Evolutionary conservation across 2,113 vertebrate species (phyloP), one percentile per base, ranked within the genome.

Genomic region (Brevimyrus niger): DNA sequence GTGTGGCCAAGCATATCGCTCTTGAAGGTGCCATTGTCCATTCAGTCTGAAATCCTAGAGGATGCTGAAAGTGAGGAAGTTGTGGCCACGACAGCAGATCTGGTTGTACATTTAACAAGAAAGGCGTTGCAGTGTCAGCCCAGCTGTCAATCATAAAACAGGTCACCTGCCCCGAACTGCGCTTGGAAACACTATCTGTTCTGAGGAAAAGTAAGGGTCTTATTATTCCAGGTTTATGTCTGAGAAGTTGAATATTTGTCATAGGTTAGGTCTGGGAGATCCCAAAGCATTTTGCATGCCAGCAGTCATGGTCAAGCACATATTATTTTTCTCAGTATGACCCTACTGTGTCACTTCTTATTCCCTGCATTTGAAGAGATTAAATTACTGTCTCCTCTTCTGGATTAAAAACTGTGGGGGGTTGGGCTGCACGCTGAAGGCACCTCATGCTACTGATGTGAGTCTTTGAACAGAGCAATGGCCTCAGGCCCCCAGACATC

Each of bases 351-450:
- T 50, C 35, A 44, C 91, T 80, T 51, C 48, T 89, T 82, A 21
- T 53, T 50, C 31, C 87, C 55, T 38, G 19, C 38, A 53, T 92
- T 93, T 92, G 89, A 65, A 13, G 1, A 92, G 92, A 94, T 94
- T 92, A 94, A 92, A 93, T 95, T 89, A 90, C 89, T 91, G 94
- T 91, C 91, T 94, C 88, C 85, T 17, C 88, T 90, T 90, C 53
- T 90, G 88, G 90, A 94, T 93, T 91, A 92, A 87, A 92, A 89
- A 90, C 91, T 90, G 50, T 51, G 82, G 87, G 69, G 48, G 88
- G 88, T 87, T 42, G 83, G 87, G 9, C 0, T 82, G 83, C 90
- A 90, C 92, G 88, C 92, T 92, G 91, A 92, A 94, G 92, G 90
- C 35, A 85, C 84, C 87, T 89, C 92, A 92, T 90, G 90, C 91